Percentiles rank a stretch among this genome's conserved stretches.
Conservation (phyloP, 2,797 vertebrate genomes). For the Amblyraja radiata region DNA sequence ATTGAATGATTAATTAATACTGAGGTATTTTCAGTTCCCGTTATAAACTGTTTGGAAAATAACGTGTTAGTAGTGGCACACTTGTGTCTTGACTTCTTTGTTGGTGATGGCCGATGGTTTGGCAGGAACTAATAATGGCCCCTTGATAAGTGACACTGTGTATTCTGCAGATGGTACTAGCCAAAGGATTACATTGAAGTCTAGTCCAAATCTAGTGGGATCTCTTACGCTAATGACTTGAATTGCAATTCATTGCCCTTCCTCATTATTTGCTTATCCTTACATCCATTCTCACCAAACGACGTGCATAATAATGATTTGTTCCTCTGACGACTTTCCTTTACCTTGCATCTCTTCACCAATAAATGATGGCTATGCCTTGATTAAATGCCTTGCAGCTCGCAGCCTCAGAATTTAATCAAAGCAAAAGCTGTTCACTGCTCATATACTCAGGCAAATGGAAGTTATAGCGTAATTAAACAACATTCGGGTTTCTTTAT, state of each 20-base stretch:
- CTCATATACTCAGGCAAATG: slow-evolving; percentile 19
- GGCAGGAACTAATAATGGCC: too few relatives aligned
- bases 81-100: too few relatives aligned
- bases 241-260: neutral
- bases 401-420: slow-evolving; percentile 10
- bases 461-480: slow-evolving; percentile 35
- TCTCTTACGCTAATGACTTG: neutral
- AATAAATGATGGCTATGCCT: slow-evolving; percentile 11
- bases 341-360: neutral
- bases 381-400: slow-evolving; percentile 20
- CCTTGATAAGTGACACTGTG: too few relatives aligned
- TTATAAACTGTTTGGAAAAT: too few relatives aligned
- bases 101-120: too few relatives aligned
- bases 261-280: neutral
- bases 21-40: too few relatives aligned
- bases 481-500: slow-evolving; percentile 3
- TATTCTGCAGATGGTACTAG: too few relatives aligned
- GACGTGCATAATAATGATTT: neutral
- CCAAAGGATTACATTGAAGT: neutral
- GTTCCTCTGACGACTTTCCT: neutral
- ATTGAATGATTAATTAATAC: too few relatives aligned
- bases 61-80: too few relatives aligned
- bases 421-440: slow-evolving; percentile 23
- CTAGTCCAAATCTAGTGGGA: neutral
- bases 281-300: neutral